Percentiles rank a stretch among this genome's conserved stretches.
Conservation (phyloP, 2,113 vertebrate species). For the Ursus arctos region DNA sequence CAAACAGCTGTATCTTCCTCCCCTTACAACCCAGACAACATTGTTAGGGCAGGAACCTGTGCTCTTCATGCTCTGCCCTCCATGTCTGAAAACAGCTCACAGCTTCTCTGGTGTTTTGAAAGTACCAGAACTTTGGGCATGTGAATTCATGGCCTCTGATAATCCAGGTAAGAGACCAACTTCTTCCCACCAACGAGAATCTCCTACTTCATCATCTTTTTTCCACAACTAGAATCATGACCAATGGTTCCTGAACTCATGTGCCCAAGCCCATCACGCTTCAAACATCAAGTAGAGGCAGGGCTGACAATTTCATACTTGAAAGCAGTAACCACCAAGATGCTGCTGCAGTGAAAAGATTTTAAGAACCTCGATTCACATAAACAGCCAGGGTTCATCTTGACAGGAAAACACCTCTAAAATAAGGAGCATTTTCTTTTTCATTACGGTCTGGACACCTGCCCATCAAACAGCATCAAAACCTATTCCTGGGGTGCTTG, state of each 20-base stretch:
- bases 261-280: background rate
- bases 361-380: background rate
- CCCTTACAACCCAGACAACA: background rate
- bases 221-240: background rate
- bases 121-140: background rate
- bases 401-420: background rate
- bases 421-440: background rate
- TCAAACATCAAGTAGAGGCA: background rate
- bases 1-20: background rate
- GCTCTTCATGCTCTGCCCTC: background rate
- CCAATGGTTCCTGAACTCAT: background rate
- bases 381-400: background rate
- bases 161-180: background rate
- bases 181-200: background rate
- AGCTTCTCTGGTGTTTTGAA: background rate
- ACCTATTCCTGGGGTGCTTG: background rate
- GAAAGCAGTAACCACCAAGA: background rate
- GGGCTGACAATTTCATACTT: background rate
- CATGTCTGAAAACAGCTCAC: background rate
- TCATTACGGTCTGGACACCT: background rate
- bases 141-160: background rate
- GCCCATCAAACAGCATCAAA: background rate
- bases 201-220: background rate
- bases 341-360: background rate
- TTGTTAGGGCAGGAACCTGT: background rate